A percentile compares a stretch with the other conserved stretches of the same genome.
These are phyloP conservation scores for Dromius quadrimaculatus DNA, from an alignment of 2,888 invertebrate genomes.

Conservation along the genomic window DNA sequence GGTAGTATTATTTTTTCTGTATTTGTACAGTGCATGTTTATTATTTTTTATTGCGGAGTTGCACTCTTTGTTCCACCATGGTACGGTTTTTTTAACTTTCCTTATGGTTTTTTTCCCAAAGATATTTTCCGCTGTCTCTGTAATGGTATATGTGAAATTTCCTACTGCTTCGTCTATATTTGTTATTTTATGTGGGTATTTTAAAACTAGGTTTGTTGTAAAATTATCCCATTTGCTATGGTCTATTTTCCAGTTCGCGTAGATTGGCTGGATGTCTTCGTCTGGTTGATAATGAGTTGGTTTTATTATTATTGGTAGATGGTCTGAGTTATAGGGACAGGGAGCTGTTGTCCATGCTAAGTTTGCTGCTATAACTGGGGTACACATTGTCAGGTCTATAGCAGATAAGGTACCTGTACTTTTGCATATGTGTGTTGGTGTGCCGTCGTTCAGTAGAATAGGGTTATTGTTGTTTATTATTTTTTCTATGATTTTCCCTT, in stretches of 20 bases:
- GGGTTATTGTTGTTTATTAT: conserved; percentile 9
- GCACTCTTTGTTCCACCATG: background rate
- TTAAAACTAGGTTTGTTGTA: background rate
- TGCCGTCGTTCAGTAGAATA: conserved; percentile 1
- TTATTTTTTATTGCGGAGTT: background rate
- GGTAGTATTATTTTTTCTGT: background rate
- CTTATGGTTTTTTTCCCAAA: background rate
- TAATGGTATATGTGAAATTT: conserved; percentile 6
- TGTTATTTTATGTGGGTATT: background rate
- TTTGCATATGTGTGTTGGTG: conserved; percentile 10
- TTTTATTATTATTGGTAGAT: conserved; percentile 12
- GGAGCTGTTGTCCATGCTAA: conserved; percentile 2
- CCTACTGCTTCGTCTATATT: background rate
- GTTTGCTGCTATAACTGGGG: background rate
- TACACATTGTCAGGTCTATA: conserved; percentile 13
- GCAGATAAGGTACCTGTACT: conserved; percentile 16
- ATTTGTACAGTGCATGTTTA: too few species aligned
- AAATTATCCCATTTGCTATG: conserved; percentile 3
- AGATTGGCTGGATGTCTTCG: conserved; percentile 1
- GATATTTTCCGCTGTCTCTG: background rate
- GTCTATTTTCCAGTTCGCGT: conserved; percentile 4
- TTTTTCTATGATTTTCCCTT: conserved; percentile 22
- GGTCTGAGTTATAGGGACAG: conserved; percentile 1
- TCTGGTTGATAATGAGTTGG: background rate
- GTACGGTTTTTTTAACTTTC: background rate